These are phyloP conservation scores for Lota lota DNA, from an alignment of 2,113 vertebrate genomes.

Conservation along the genomic window DNA sequence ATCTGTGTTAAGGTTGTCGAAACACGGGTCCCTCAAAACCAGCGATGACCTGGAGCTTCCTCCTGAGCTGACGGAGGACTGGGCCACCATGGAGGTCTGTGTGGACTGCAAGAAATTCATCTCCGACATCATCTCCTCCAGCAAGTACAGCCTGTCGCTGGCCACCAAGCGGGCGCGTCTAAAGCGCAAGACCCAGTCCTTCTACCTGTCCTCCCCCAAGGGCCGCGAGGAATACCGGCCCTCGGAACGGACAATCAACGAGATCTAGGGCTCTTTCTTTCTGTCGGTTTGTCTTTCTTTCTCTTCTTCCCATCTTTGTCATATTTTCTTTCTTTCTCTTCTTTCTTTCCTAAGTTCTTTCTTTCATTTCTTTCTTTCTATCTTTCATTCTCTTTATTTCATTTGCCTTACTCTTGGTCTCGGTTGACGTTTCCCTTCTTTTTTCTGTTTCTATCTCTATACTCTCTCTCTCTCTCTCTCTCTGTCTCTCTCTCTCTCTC, in stretches of 20 bases:
- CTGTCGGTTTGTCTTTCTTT: not conserved
- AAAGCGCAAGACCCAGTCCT: conserved; percentile 95
- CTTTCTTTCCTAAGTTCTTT: not conserved
- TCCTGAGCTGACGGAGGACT: conserved; percentile 92
- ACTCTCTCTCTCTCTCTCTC: conserved; percentile 10
- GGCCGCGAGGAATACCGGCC: conserved; percentile 87
- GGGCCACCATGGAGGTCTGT: conserved; percentile 97
- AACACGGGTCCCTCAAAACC: conserved; percentile 68
- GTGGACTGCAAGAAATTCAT: conserved; percentile 99
- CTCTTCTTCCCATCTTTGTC: not conserved
- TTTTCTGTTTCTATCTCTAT: conserved; percentile 1
- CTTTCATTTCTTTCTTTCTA: not conserved
- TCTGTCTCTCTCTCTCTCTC: conserved; percentile 7
- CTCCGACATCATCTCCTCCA: conserved; percentile 93
- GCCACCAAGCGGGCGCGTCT: conserved; percentile 92
- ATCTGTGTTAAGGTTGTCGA: conserved; percentile 57
- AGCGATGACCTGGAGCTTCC: conserved; percentile 87
- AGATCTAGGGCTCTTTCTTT: conserved; percentile 80
- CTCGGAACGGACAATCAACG: conserved; percentile 93
- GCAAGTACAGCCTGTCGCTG: conserved; percentile 92
- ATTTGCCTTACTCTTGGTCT: not conserved
- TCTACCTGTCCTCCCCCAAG: conserved; percentile 84
- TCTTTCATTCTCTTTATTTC: not conserved
- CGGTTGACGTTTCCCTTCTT: not conserved
- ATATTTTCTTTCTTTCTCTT: not conserved